Evolutionary conservation across 2,797 vertebrate genomes (phyloP).

Genomic region (Poeciliopsis gracilis): DNA sequence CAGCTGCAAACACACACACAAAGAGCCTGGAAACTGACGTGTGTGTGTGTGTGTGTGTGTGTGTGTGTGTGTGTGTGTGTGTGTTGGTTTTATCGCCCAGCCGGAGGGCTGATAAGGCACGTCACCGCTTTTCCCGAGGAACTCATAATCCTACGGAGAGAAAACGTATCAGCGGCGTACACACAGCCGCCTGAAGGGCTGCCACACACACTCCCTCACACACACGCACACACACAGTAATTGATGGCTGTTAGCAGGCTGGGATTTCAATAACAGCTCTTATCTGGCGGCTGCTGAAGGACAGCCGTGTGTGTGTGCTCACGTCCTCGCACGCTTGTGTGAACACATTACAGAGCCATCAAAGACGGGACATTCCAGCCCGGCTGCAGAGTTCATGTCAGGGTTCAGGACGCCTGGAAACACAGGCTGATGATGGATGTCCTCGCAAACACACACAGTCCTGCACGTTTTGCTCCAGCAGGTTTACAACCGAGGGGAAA

Average conservation of each 20-base stretch:
- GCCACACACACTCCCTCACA: neutral
- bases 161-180: constrained; percentile 36
- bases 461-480: neutral
- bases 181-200: constrained; percentile 27
- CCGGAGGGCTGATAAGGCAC: constrained; percentile 80
- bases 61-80: constrained; percentile 23
- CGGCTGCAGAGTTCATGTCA: constrained; percentile 3
- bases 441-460: neutral
- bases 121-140: constrained; percentile 74
- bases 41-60: constrained; percentile 20
- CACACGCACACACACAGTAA: constrained; percentile 34
- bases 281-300: constrained; percentile 31
- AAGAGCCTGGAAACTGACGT: too few species aligned
- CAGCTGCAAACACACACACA: neutral
- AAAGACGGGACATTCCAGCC: neutral
- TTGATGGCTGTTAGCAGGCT: constrained; percentile 69
- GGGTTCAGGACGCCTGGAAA: constrained; percentile 1
- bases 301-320: constrained; percentile 15
- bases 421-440: neutral
- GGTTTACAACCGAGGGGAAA: neutral
- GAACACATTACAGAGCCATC: constrained; percentile 14
- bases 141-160: constrained; percentile 77
- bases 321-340: neutral
- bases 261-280: constrained; percentile 68
- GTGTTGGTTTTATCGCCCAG: constrained; percentile 80